Evolutionary conservation across 2,113 vertebrate genomes (phyloP).

Genomic region (Dicaeum eximium): DNA sequence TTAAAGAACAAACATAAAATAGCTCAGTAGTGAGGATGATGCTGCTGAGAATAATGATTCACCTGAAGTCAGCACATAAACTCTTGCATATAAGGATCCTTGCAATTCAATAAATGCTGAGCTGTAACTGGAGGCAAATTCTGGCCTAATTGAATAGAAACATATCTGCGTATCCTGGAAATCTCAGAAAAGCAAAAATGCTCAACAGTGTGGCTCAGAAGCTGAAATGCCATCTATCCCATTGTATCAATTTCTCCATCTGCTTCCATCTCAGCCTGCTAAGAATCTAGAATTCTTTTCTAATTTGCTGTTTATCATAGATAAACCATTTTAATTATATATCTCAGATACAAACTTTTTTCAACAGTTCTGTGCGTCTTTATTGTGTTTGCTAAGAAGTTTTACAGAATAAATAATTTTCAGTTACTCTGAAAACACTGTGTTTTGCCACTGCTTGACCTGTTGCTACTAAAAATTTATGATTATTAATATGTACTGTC

Average conservation of each 20-base stretch:
- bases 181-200: constrained; percentile 16
- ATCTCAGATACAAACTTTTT: not conserved
- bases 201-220: not conserved
- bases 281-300: constrained; percentile 7
- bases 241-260: constrained; percentile 25
- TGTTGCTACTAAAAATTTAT: not conserved
- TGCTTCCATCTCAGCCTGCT: not conserved
- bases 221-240: not conserved
- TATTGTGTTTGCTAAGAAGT: not conserved
- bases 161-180: not conserved
- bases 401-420: not conserved
- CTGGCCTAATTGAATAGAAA: constrained; percentile 1
- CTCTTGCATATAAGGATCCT: not conserved
- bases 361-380: not conserved
- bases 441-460: not conserved
- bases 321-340: not conserved
- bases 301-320: not conserved
- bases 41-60: not conserved
- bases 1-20: constrained; percentile 42
- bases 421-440: not conserved
- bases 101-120: constrained; percentile 1
- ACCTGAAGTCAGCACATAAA: constrained; percentile 39
- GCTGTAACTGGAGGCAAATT: constrained; percentile 22
- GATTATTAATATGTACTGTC: not conserved
- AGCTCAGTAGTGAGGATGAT: not conserved